These are phyloP conservation scores for Leiothrix lutea DNA, from an alignment of 2,113 vertebrate species.

Conservation along the genomic window DNA sequence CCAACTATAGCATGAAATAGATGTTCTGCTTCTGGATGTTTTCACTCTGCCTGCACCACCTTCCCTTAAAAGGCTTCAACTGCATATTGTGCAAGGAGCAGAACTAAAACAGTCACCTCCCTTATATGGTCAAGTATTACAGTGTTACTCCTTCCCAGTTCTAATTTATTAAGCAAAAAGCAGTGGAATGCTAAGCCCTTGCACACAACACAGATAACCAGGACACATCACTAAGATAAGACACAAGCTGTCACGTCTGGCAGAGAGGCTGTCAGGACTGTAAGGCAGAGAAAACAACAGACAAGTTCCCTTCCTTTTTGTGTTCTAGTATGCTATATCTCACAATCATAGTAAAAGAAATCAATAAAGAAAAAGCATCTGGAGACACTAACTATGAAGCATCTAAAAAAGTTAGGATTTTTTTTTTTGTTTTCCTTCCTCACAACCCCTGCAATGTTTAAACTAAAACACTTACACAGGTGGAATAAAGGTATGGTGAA, in stretches of 20 bases:
- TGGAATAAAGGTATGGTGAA: not conserved
- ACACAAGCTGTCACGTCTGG: not conserved
- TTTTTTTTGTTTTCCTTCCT: not conserved
- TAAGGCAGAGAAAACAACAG: not conserved
- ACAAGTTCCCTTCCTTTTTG: not conserved
- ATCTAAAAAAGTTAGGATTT: not conserved
- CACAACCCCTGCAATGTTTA: not conserved
- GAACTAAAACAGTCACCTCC: conserved; percentile 49
- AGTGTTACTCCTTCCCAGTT: conserved; percentile 19
- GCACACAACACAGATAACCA: conserved; percentile 1
- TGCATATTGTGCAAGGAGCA: conserved; percentile 49
- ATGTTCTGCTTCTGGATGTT: conserved; percentile 59
- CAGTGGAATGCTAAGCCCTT: conserved; percentile 23
- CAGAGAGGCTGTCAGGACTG: not conserved
- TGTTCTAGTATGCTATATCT: not conserved
- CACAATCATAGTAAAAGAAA: not conserved
- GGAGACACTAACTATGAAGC: not conserved
- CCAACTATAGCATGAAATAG: conserved; percentile 28
- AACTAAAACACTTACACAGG: not conserved
- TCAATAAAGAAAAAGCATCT: not conserved
- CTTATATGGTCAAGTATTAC: conserved; percentile 74
- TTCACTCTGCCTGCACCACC: conserved; percentile 15
- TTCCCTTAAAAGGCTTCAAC: conserved; percentile 77
- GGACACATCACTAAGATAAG: conserved; percentile 14
- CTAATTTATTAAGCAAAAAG: conserved; percentile 68